Base-by-base conservation (phyloP, 2,113 vertebrate species). In the Pseudorhombus dupliciocellatus region DNA sequence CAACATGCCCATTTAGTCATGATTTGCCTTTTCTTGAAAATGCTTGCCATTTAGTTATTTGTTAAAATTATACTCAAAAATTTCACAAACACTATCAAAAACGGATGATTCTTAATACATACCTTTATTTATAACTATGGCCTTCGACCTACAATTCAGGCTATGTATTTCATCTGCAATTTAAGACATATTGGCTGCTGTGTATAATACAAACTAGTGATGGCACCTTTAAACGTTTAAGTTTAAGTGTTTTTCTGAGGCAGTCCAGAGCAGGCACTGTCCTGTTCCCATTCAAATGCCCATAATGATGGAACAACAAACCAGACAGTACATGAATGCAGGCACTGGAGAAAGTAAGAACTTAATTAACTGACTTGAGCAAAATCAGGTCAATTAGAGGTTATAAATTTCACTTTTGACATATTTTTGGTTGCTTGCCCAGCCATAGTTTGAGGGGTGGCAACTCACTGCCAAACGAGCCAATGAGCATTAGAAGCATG, bases 381-480 rank as follows among this genome's bases (percentile, higher is more conserved):
- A 37, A 37, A 28, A 37, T 2, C 12, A 4, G 34, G 34, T 37
- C 34, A 37, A 10, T 37, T 37, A 2, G 34, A 37, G 34, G 34
- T 37, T 37, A 37, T 12, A 37, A 37, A 37, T 37, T 9, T 37
- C 34, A 3, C 2, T 37, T 37, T 37, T 3, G 11, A 37, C 12
- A 37, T 1, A 37, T 37, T 37, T 37, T 37, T 12, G 34, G 34
- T 37, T 37, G 10, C 10, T 37, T 37, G 34, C 34, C 30, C 30
- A 31, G 30, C 30, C 34, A 9, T 10, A 37, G 34, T 37, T 64
- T 66, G 42, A 70, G 28, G 59, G 59, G 14, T 69, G 59, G 34
- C 24, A 50, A 40, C 73, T 66, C 24, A 55, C 10, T 65, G 40
- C 28, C 34, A 28, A 3, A 11, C 58, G 76, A 73, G 61, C n/a